Base-by-base conservation (phyloP, 2,888 invertebrate genomes). In the Oxyteleia sp. region DNA sequence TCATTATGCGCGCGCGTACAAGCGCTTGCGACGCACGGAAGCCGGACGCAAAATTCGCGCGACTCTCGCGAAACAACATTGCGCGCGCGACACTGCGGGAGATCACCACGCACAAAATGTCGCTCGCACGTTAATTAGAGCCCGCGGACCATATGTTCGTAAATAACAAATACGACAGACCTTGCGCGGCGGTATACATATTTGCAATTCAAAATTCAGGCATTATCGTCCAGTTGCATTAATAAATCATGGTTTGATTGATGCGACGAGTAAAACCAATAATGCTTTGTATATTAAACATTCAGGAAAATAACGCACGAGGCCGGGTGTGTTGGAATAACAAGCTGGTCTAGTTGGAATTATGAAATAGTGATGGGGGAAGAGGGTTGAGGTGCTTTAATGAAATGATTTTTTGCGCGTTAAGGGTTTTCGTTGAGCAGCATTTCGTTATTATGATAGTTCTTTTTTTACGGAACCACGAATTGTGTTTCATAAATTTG, bases 211-310 rank as follows among this genome's bases (percentile, higher is more conserved):
- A 78, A 78, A 78, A 78, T 23, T 53, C 23, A 7, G 59, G 53
- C 23, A 78, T 78, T 78, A 68, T 78, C 68, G 61, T 61, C 23
- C 51, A 51, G 51, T 68, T 43, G 69, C 53, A 59, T 78, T 78
- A 78, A 78, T 78, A 78, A 78, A 78, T 69, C 69, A 68, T 51
- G 18, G 45, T 51, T 51, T 61, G 78, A 78, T 61, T 69, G 78
- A 78, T 69, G 61, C 51, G 53, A 59, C 26, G 35, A 61, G 68
- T 69, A 78, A 78, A 78, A 68, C 76, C 76, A 68, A 76, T 76
- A 76, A 76, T 68, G 68, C 68, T 68, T 68, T 76, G 74, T 74
- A 61, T 76, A 76, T 76, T 75, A 76, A 76, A 68, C 57, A 75
- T 75, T 66, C 75, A 75, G 64, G n/a, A n/a, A n/a, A n/a, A n/a